Conservation (phyloP, 2,797 vertebrate genomes). For the Melanotaenia trifasciata region DNA sequence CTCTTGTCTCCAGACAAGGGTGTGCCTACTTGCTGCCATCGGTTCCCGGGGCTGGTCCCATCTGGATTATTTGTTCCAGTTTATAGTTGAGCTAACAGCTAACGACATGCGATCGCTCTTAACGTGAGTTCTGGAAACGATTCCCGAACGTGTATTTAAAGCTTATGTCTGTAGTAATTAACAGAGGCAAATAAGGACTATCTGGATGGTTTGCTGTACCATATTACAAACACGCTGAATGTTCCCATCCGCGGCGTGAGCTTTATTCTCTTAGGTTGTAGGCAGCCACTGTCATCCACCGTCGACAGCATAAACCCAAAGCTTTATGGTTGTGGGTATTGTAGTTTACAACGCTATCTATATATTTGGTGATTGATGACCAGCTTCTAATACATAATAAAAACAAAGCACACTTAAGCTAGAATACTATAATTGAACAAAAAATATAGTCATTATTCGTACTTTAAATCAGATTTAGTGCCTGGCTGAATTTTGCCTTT, state of each 20-base stretch:
- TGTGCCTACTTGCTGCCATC: constrained; percentile 70
- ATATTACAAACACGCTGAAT: constrained; percentile 5
- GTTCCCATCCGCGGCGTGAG: constrained; percentile 27
- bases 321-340: constrained; percentile 67
- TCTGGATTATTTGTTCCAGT: constrained; percentile 56
- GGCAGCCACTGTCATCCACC: constrained; percentile 59
- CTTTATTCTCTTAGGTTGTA: constrained; percentile 54
- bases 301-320: constrained; percentile 45
- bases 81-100: constrained; percentile 49
- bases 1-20: constrained; percentile 64
- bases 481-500: fast-evolving
- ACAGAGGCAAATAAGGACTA: fast-evolving
- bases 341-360: constrained; percentile 60
- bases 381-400: fast-evolving
- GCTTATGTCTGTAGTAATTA: neutral
- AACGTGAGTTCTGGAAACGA: neutral
- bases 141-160: neutral
- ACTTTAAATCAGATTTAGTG: neutral
- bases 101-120: constrained; percentile 20
- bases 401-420: fast-evolving
- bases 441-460: fast-evolving
- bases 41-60: constrained; percentile 61
- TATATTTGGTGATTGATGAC: neutral
- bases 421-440: fast-evolving
- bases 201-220: neutral